Evolutionary conservation across 2,888 invertebrate species (phyloP).

Genomic region (Hedychridium roseum): DNA sequence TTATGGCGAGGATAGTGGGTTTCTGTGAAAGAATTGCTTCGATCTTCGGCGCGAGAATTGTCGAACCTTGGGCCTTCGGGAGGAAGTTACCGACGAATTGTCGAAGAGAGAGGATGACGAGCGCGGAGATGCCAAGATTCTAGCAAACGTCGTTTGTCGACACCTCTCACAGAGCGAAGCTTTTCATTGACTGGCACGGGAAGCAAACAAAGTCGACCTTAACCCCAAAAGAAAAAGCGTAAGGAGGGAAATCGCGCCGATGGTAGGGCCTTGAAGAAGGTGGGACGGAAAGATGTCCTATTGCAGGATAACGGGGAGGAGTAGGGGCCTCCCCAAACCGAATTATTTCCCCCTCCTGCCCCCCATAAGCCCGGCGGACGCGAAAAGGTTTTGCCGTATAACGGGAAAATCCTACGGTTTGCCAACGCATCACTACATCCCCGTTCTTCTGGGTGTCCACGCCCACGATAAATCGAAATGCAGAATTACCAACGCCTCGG

Average conservation of each 20-base stretch:
- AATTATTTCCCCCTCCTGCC: slow-evolving; percentile 84
- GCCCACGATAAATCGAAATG: slow-evolving; percentile 67
- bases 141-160: slow-evolving; percentile 13
- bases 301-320: slow-evolving; percentile 83
- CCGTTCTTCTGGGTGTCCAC: slow-evolving; percentile 71
- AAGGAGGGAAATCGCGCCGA: not conserved
- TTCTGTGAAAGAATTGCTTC: slow-evolving; percentile 8
- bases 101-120: slow-evolving; percentile 15
- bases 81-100: slow-evolving; percentile 21
- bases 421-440: slow-evolving; percentile 81
- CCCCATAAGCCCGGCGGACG: slow-evolving; percentile 84
- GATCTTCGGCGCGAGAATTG: slow-evolving; percentile 8
- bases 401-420: slow-evolving; percentile 80
- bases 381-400: slow-evolving; percentile 79
- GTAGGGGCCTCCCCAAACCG: slow-evolving; percentile 80
- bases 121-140: slow-evolving; percentile 25
- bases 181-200: slow-evolving; percentile 8
- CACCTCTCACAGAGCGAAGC: not conserved
- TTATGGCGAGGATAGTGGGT: slow-evolving; percentile 13
- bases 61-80: slow-evolving; percentile 18
- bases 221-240: slow-evolving; percentile 1
- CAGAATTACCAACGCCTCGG: slow-evolving; percentile 72
- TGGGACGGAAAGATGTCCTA: slow-evolving; percentile 68
- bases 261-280: not conserved
- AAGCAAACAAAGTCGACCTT: not conserved